These are phyloP conservation scores for Euplexia lucipara DNA, from an alignment of 2,888 invertebrate genomes.

Conservation along the genomic window DNA sequence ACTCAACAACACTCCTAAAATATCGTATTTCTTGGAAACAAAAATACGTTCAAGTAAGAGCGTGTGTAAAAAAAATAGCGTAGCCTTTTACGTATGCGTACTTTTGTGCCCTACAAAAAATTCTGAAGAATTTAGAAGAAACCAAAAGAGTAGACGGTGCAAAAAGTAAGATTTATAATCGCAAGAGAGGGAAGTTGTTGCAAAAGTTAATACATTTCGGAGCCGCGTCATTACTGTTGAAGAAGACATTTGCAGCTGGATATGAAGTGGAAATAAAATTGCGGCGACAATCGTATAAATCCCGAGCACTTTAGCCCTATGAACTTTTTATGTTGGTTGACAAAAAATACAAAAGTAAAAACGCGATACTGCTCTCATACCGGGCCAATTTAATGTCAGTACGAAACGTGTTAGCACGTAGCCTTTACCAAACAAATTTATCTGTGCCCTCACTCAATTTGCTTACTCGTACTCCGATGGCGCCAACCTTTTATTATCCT, in stretches of 20 bases:
- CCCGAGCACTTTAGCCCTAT: conserved; percentile 46
- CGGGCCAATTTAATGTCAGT: conserved; percentile 73
- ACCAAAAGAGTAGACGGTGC: conserved; percentile 22
- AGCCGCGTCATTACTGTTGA: conserved; percentile 52
- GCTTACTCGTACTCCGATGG: conserved; percentile 78
- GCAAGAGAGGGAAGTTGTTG: conserved; percentile 28
- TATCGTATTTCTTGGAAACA: conserved; percentile 43
- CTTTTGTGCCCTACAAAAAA: conserved; percentile 13
- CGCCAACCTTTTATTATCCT: conserved; percentile 79
- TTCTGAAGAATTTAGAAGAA: conserved; percentile 39
- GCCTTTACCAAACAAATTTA: conserved; percentile 81
- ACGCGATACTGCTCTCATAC: conserved; percentile 64
- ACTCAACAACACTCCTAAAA: conserved; percentile 45
- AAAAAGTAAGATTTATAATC: conserved; percentile 53
- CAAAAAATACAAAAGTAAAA: conserved; percentile 63
- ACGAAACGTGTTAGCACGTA: conserved; percentile 76
- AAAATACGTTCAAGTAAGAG: conserved; percentile 29
- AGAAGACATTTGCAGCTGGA: conserved; percentile 58
- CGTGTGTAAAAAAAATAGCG: conserved; percentile 24
- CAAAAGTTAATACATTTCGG: conserved; percentile 58
- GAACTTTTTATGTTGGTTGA: conserved; percentile 47
- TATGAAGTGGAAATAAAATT: conserved; percentile 67
- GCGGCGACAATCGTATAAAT: conserved; percentile 62
- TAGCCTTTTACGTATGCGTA: conserved; percentile 5
- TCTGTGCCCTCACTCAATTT: conserved; percentile 78